Evolutionary conservation across 1,140 invertebrate species (phyloP), one percentile per base, ranked within the genome.

Genomic region (Prorops nasuta): DNA sequence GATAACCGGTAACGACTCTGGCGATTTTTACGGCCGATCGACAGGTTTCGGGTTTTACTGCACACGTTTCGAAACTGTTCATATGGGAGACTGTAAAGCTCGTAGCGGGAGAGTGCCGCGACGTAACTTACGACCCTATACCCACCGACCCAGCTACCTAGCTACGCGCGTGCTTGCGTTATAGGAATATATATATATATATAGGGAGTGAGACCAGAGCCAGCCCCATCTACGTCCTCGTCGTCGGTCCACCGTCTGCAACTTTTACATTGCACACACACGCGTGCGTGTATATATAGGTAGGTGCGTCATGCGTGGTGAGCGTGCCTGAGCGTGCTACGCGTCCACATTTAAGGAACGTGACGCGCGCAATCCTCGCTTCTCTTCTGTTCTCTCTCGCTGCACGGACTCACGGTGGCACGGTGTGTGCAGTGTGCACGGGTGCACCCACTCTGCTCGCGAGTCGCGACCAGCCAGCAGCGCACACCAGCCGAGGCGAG

Each of bases 81-180:
- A n/a, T 31, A 28, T 18, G 22, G 20, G 8, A 34, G 21, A 28
- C 39, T 18, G 43, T 49, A 54, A 54, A 35, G 42, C 17, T 19
- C 22, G 16, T n/a, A 8, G 19, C 35, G 14, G 17, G 32, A 22
- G 43, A 57, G 14, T 31, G 32, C 41, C 39, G 18, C 45, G 15
- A 18, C 43, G 42, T 54, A 51, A 60, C 44, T 36, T 19, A 34
- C 31, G 39, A 18, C 45, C 28, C 34, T 24, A 50, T 56, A 56
- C 49, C 52, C 28, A 41, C 35, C 52, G 56, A 58, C 52, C 54
- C 32, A 48, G 53, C 49, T 50, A 53, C 57, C 58, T 60, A 54
- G 22, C 51, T 15, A 48, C 32, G 24, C 51, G 9, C 24, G 15
- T 3, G 34, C 34, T 4, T 7, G 34, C 7, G 15, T 35, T 14